Base-by-base conservation (phyloP, 2,888 invertebrate genomes). In the Empis livida region DNA sequence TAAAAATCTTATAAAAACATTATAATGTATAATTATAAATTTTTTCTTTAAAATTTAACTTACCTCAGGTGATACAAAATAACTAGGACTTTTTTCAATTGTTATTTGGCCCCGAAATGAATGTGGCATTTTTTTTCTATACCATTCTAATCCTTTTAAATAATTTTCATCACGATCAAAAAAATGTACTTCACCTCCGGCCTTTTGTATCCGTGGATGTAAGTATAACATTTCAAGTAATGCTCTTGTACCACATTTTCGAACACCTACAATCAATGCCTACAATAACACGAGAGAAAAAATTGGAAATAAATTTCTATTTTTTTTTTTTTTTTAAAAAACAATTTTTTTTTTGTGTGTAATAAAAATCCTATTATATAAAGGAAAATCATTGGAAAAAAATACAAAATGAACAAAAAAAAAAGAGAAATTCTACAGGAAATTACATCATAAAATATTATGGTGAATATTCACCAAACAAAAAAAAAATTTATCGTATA, bases 61-160 rank as follows among this genome's bases (percentile, higher is more conserved):
- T 68, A 92, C 95, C 78, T 90, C 86, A 13, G 90, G 86, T 47
- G 92, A 92, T 42, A 95, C 91, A 72, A 97, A 97, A 71, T 97
- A 97, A 60, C 93, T 92, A 6, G 97, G 97, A 59, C 93, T 95
- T 71, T 99, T 97, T 70, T 97, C 97, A 57, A 95, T 88, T 47
- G 94, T 94, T 56, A 95, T 84, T 70, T 95, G 94, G 40, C 89
- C 88, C 53, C 82, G 80, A 68, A 85, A 88, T 2, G 94, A 91
- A 61, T 85, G 83, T 11, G 95, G 95, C 94, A 96, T 95, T 66
- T 90, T 88, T 63, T 82, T 82, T 50, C 88, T 73, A 70, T 97
- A 97, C 96, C 96, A 97, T 51, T 95, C 92, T 50, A 94, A 73
- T 0, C 97, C 97, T 54, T 82, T 78, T 46, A 81, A 79, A 68